Evolutionary conservation across 2,888 invertebrate genomes (phyloP), one percentile per base, ranked within the genome.

Genomic region (Ceramica pisi): DNA sequence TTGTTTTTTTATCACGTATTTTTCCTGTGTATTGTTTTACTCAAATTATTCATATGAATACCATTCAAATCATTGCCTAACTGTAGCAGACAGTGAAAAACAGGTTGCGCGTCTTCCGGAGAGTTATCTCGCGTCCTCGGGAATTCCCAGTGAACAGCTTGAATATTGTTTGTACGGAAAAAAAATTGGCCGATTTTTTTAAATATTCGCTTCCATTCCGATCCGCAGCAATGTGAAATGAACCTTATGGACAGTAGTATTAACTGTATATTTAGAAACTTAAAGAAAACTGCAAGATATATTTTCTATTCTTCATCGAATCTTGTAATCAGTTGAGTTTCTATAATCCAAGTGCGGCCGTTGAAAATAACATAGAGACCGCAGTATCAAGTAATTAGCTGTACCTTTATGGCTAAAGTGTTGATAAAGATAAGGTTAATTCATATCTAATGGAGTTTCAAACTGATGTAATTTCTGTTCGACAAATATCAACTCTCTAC

Each of bases 1-100:
- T 61, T 44, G 60, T 68, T 75, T 74, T 67, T 75, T 53, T 31
- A 31, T 31, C 5, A 31, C 31, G 6, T 5, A 31, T 31, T 31
- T 31, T 48, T 12, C 10, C 2, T 38, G 10, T 66, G 16, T 21
- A 14, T n/a, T n/a, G n/a, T 21, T 50, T 38, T 38, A 26, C 16
- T 46, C 16, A 46, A 46, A 26, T n/a, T n/a, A n/a, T n/a, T n/a
- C n/a, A n/a, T n/a, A n/a, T n/a, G n/a, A n/a, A n/a, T n/a, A n/a
- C 2, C 4, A 26, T 26, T 26, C 31, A 31, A 31, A 31, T 31
- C 31, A 46, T 19, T 46, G 19, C 46, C 46, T 46, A 46, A 19
- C 46, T 19, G 19, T 19, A 46, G 46, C 46, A 7, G 19, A 46
- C 2, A 46, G 19, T 46, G 46, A 46, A 46, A 46, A 44, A 46